These are phyloP conservation scores for Eupithecia subfuscata DNA, from an alignment of 2,888 invertebrate species.

Conservation along the genomic window DNA sequence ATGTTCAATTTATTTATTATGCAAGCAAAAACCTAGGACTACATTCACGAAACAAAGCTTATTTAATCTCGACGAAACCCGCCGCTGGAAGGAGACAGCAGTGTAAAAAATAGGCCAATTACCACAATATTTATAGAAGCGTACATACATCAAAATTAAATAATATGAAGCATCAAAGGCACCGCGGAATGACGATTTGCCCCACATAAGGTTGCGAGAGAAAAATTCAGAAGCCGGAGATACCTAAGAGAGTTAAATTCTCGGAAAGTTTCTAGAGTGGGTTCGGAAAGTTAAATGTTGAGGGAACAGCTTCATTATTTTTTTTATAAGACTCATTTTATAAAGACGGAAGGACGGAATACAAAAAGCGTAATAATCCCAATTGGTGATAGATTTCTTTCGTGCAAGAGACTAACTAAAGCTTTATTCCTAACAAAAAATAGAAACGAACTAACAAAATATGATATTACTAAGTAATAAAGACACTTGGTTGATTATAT, in stretches of 20 bases:
- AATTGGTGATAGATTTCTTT: no score
- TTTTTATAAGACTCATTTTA: neutral
- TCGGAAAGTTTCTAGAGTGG: neutral
- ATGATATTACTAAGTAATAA: no score
- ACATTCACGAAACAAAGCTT: conserved; percentile 11
- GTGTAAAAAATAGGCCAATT: conserved; percentile 43
- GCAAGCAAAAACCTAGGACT: conserved; percentile 1
- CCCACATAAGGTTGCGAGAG: conserved; percentile 43
- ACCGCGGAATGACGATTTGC: conserved; percentile 82
- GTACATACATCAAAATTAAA: conserved; percentile 73
- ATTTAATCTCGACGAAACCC: conserved; percentile 29
- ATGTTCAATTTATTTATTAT: conserved; percentile 7
- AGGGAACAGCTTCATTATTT: neutral
- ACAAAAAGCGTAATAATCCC: no score
- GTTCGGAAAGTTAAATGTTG: neutral
- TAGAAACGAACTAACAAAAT: no score
- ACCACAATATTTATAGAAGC: conserved; percentile 54
- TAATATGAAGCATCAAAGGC: conserved; percentile 74
- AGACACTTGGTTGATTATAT: no score
- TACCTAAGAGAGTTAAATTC: conserved; percentile 1
- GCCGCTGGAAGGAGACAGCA: conserved; percentile 24
- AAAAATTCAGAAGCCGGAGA: conserved; percentile 25
- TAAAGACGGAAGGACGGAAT: conserved; percentile 11
- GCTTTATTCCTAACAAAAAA: no score
- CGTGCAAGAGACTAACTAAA: no score